Base-by-base conservation (phyloP, 2,888 invertebrate species). In the Acanthosepion esculentum region DNA sequence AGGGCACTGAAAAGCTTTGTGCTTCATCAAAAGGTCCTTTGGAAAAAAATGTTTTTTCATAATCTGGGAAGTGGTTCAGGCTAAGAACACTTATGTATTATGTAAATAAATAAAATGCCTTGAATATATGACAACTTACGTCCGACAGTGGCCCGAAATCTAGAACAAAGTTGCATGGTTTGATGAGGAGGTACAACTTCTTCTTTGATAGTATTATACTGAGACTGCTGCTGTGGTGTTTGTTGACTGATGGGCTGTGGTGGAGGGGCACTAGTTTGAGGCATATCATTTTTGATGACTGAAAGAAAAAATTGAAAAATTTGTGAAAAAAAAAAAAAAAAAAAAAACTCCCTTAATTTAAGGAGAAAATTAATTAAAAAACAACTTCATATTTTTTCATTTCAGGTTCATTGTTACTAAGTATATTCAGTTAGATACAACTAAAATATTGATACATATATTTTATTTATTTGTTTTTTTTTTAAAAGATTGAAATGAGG, bases 211-310 rank as follows among this genome's bases (percentile, higher is more conserved):
- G 93, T 48, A 53, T 93, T 93, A 93, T 93, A 93, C n/a, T 48
- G 53, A 53, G 93, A 53, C 26, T 93, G 48, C 48, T 48, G 53
- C 48, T 93, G 48, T 93, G 48, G 53, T 48, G 93, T 93, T 93
- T 93, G 93, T 48, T 48, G 48, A 50, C 50, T n/a, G 78, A 78
- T 78, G 78, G 78, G 23, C n/a, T 78, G 78, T 78, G 93, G 50
- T 92, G 50, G 93, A n/a, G 93, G 53, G 18, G n/a, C 50, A 93
- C 33, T 48, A 48, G 53, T 48, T 50, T 48, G 93, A 53, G 93
- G 93, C 93, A 93, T 93, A 18, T 93, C 93, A 93, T 53, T 93
- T 29, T 48, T 93, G 93, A 93, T 93, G 93, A 93, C 93, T 93
- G 93, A 48, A 93, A 93, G 48, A 93, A 18, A 78, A 78, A n/a